phyloP scores from a whole-genome alignment of 2,113 vertebrate species.

The Onychorhynchus coronatus region DNA sequence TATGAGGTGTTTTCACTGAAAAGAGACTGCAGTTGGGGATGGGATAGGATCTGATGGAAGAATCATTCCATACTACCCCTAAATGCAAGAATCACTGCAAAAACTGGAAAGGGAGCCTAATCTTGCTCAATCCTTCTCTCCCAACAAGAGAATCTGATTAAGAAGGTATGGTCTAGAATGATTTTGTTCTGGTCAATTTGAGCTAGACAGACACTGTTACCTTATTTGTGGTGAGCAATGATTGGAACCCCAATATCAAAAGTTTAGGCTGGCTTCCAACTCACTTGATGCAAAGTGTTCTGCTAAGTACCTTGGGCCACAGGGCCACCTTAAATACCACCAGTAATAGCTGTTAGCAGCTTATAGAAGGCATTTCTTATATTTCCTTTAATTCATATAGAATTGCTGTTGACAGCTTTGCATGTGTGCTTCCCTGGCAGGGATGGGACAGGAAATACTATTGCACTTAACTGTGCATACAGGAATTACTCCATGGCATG shows the following conservation, averaged over 20 bases:
- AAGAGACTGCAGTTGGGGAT: background rate
- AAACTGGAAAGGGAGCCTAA: background rate
- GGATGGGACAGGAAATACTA: background rate
- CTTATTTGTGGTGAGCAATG: background rate
- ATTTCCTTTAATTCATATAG: background rate
- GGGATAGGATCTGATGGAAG: background rate
- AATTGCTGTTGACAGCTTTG: background rate
- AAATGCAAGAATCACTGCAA: background rate
- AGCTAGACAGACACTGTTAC: background rate
- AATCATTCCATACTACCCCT: background rate
- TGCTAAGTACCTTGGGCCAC: background rate
- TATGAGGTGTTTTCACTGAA: background rate
- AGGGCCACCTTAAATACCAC: background rate
- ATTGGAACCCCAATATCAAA: background rate
- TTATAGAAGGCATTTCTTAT: background rate
- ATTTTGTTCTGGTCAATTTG: background rate
- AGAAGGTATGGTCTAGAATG: background rate
- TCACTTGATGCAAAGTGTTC: background rate
- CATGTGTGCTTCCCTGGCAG: background rate
- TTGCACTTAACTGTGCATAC: background rate
- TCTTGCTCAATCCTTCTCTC: background rate
- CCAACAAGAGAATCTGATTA: background rate
- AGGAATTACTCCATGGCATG: background rate
- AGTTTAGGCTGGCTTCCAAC: background rate
- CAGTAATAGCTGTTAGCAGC: background rate